Evolutionary conservation across 2,113 vertebrate genomes (phyloP), one percentile per base, ranked within the genome.

Genomic region (Megaleporinus macrocephalus): DNA sequence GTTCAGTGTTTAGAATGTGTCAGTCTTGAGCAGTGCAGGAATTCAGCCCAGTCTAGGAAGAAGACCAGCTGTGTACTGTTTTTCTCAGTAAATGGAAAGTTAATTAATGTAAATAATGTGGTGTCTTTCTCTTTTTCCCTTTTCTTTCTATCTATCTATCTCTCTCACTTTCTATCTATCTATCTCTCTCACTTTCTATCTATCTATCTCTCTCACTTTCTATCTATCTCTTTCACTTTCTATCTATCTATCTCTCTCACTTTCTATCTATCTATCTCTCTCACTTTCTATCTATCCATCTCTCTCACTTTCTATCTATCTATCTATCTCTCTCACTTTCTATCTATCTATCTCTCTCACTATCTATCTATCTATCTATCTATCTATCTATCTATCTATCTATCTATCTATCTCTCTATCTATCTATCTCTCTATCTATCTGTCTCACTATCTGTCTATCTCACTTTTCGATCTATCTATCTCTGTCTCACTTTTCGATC

Each of bases 321-420:
- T 57, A 5, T n/a, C 6, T 6, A 0, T 3, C 4, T 61, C 2
- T 75, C 5, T 41, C 1, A 24, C 36, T n/a, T 12, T n/a, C 20
- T 9, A 12, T 14, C 9, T 2, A 0, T 33, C 18, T 14, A 5
- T n/a, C 18, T 9, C 0, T 1, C 4, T 6, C 3, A 15, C 10
- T 61, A 14, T 27, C n/a, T 44, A 3, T 59, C 57, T 24, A 0
- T 4, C 27, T 63, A 0, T 33, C 55, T 36, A 16, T 27, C 13
- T 59, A 2, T 22, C 24, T 63, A 0, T 33, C 18, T 78, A 1
- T 51, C 27, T 29, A 0, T 22, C 12, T 22, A 3, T n/a, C 4
- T 57, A 0, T 57, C 22, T 57, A 0, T 57, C 2, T 57, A 1
- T 6, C 36, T 36, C 36, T 36, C 36, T 36, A 3, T 36, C 16